Evolutionary conservation across 2,113 vertebrate species (phyloP), one percentile per base, ranked within the genome.

Genomic region (Tautogolabrus adspersus): DNA sequence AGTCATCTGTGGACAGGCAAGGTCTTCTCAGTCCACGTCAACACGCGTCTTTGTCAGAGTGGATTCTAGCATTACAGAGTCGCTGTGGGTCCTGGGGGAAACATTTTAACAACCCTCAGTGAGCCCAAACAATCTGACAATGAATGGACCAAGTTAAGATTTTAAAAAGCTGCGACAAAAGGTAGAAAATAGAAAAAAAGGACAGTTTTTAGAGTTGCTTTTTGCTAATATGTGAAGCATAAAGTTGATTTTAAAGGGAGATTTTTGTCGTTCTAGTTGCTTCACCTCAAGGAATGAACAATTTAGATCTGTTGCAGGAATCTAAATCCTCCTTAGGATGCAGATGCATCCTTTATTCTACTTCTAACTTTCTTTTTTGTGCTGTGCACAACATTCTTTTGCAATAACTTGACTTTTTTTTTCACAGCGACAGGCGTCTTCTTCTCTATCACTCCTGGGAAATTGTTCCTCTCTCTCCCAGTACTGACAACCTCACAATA

Each of bases 251-350:
- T 71, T 66, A 52, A 56, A 61, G 47, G 55, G 63, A 58, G 16
- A 16, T 49, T 49, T 49, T 49, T 79, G 66, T 60, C 8, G 56
- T 76, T 77, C 26, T 22, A 12, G 5, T 70, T 26, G 3, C 70
- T 73, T 52, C 55, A n/a, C 6, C 64, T 72, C 40, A 34, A 73
- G 75, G 80, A 89, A 84, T 82, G 77, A 67, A 54, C 54, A 51
- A 68, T 78, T 69, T 7, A 72, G 61, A 73, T 66, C 66, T 66
- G 51, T 51, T 47, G 57, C 66, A 42, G 62, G 61, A 56, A 57
- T 71, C 22, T 57, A 10, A 69, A 46, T 54, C 51, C 52, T 54
- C 47, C 51, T 69, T 54, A 59, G 49, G 7, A 70, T 42, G 26
- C 70, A 63, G 65, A 71, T 34, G 56, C 34, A 49, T 30, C 63